Base-by-base conservation (phyloP, 1,140 invertebrate species). In the Danaus plexippus region DNA sequence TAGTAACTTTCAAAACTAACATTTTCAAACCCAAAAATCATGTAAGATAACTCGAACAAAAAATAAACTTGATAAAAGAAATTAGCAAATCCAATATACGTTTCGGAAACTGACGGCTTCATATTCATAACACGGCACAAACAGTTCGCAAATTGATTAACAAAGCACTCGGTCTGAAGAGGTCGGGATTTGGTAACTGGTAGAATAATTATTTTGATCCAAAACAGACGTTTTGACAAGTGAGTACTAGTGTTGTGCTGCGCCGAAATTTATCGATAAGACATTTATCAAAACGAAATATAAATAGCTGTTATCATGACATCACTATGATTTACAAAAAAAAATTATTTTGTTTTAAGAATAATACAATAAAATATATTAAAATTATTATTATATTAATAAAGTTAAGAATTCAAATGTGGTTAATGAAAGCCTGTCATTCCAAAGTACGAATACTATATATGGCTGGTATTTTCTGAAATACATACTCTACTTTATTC, bases 131-230 rank as follows among this genome's bases (percentile, higher is more conserved):
- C 51, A 63, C 22, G 49, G 52, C 45, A 57, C 52, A 64, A 55
- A 65, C 64, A 59, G 61, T 59, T 59, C 47, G 73, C 66, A 79
- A 80, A 82, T 78, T 81, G 71, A 82, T 82, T 75, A 78, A 78
- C 73, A 70, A 71, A 73, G 59, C 65, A 57, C 59, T 62, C 62
- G 56, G 50, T 46, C 59, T 57, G 52, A 63, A 69, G 73, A 72
- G 68, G 73, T 75, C 64, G 61, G 60, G 68, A 75, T 67, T 54
- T 69, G 68, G 75, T 74, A 77, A 77, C 62, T 59, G 56, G 51
- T 62, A 82, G 77, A 82, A 75, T 77, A 80, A 82, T 82, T 78
- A 71, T 80, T 77, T 77, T 73, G 75, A 80, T 80, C 72, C 65
- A 61, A 49, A 48, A 63, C 55, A 59, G 59, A 57, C 59, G 54